These are phyloP conservation scores for Muschampia plurimacula DNA, from an alignment of 2,888 invertebrate genomes.

Conservation along the genomic window DNA sequence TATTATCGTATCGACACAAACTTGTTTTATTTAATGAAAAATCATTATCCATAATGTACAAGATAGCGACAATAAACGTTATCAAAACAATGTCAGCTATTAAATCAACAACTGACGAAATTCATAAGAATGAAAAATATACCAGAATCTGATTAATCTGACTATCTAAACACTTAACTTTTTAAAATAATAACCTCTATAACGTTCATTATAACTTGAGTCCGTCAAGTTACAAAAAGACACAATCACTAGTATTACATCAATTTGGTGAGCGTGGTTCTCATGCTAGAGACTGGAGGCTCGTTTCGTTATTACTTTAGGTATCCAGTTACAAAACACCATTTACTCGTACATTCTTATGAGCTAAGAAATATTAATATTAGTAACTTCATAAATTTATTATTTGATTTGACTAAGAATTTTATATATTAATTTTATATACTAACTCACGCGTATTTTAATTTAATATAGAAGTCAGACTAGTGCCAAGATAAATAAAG, in stretches of 20 bases:
- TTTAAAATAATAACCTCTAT: not conserved
- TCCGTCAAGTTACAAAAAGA: slow-evolving; percentile 1
- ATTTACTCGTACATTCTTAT: not conserved
- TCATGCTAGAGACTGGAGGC: slow-evolving; percentile 49
- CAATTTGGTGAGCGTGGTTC: slow-evolving; percentile 59
- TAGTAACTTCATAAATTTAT: not conserved
- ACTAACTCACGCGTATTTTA: too few species aligned
- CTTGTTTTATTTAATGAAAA: not conserved
- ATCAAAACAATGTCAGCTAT: not conserved
- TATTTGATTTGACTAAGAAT: not conserved
- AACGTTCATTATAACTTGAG: not conserved
- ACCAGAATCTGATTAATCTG: not conserved
- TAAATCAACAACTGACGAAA: not conserved
- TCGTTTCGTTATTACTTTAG: slow-evolving; percentile 14
- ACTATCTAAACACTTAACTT: not conserved
- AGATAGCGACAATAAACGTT: not conserved
- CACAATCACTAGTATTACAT: slow-evolving; percentile 55
- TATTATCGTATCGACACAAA: not conserved
- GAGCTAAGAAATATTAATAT: not conserved
- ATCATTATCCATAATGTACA: not conserved
- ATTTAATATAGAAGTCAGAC: too few species aligned
- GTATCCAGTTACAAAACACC: slow-evolving; percentile 7
- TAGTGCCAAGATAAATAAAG: too few species aligned
- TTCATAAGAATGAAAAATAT: not conserved
- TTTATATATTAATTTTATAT: too few species aligned